These are phyloP conservation scores for Kobus ellipsiprymnus DNA, from an alignment of 2,113 vertebrate genomes.

Conservation along the genomic window DNA sequence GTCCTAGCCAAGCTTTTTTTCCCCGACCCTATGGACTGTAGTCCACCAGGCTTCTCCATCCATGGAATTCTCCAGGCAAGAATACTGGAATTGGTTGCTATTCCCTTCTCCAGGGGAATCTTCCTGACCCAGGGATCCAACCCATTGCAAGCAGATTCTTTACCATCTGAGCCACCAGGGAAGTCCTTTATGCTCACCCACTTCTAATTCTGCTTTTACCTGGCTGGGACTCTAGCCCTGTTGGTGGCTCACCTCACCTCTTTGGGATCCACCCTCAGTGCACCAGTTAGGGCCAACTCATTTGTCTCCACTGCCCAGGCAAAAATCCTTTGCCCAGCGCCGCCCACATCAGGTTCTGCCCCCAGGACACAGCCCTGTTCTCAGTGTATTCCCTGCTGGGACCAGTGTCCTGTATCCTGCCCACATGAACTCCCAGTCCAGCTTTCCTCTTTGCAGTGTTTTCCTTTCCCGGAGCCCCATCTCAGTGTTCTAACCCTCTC, in stretches of 20 bases:
- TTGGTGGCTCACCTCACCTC: neutral
- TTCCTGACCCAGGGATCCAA: neutral
- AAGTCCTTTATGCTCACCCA: neutral
- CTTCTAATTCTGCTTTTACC: neutral
- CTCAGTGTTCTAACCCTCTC: neutral
- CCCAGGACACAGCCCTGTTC: neutral
- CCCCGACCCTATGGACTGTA: neutral
- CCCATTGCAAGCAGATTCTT: neutral
- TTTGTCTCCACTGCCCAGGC: neutral
- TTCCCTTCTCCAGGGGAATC: neutral
- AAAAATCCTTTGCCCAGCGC: neutral
- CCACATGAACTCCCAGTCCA: neutral
- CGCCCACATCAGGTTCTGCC: neutral
- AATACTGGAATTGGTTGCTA: neutral
- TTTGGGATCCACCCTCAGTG: neutral
- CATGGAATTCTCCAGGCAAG: neutral
- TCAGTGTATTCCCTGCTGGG: neutral
- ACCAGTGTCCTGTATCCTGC: neutral
- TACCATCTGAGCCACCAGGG: neutral
- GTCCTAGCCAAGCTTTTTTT: neutral
- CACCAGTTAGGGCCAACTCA: neutral
- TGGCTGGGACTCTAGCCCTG: fast-evolving
- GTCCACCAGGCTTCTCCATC: neutral
- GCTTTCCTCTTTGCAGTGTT: neutral
- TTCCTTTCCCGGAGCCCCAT: neutral